Base-by-base conservation (phyloP, 2,888 invertebrate species). In the Glomeris marginata region DNA sequence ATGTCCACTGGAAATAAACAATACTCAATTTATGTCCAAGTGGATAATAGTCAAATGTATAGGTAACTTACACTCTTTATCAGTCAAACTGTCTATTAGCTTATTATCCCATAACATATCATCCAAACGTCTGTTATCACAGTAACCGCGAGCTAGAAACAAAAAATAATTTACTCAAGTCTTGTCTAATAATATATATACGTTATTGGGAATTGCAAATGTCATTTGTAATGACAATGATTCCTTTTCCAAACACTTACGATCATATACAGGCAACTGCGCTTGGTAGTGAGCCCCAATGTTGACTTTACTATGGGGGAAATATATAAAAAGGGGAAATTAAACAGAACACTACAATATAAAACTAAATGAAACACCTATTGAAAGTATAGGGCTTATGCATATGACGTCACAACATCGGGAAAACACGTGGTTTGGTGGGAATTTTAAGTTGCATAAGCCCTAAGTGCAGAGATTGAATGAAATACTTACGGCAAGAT, bases 231-330 rank as follows among this genome's bases (percentile, higher is more conserved):
- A n/a, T n/a, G n/a, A n/a, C n/a, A n/a, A n/a, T n/a, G n/a, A n/a
- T n/a, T n/a, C n/a, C n/a, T n/a, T n/a, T n/a, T n/a, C n/a, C n/a
- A 28, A 28, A 28, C 28, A 59, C 62, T 61, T 57, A 65, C 66
- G 48, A 52, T 57, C 60, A 51, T 58, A 70, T 34, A 69, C 66
- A 10, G 88, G 87, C 62, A 90, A 75, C 36, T 77, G 76, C 1
- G 86, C 87, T 68, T 94, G 94, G 68, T 81, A 88, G 54, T 85
- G 80, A 3, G 78, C 72, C 1, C 92, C 92, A 51, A 92, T 75
- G 65, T 92, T 94, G 51, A 92, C 84, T 66, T 81, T 81, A 16
- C 67, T 66, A 58, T 8, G 28, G 8, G 28, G 4, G 28, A 28
- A 28, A n/a, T n/a, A n/a, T n/a, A n/a, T n/a, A n/a, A n/a, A n/a